A percentile compares a stretch with the other conserved stretches of the same genome.
phyloP scores from a whole-genome alignment of 2,888 invertebrate genomes.

The Anagyrus pseudococci region DNA sequence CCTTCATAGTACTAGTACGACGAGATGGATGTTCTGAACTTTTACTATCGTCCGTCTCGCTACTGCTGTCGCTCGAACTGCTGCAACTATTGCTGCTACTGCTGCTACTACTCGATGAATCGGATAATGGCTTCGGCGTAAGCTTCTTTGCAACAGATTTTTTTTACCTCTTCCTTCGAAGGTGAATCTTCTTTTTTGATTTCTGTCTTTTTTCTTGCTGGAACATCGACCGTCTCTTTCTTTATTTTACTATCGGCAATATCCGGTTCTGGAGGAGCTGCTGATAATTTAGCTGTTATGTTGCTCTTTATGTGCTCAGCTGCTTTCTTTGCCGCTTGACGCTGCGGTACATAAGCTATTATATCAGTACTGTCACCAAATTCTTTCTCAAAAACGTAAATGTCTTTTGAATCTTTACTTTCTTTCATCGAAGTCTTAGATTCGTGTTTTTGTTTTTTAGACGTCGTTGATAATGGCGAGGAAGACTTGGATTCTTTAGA shows the following conservation, averaged over 20 bases:
- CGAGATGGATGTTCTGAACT: slow-evolving; percentile 41
- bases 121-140: slow-evolving; percentile 61
- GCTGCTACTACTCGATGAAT: slow-evolving; percentile 66
- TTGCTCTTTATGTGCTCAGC: slow-evolving; percentile 89
- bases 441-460: slow-evolving; percentile 28
- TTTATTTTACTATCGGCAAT: slow-evolving; percentile 54
- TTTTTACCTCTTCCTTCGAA: slow-evolving; percentile 55
- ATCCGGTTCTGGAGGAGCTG: slow-evolving; percentile 50
- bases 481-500: slow-evolving; percentile 22
- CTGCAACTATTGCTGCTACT: slow-evolving; percentile 60
- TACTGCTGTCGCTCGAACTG: slow-evolving; percentile 60
- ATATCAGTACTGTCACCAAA: slow-evolving; percentile 68
- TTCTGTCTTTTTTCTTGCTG: slow-evolving; percentile 49
- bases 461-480: slow-evolving; percentile 4
- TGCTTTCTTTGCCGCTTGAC: slow-evolving; percentile 90
- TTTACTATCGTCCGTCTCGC: slow-evolving; percentile 56
- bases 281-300: slow-evolving; percentile 66
- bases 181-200: slow-evolving; percentile 49
- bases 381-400: slow-evolving; percentile 71
- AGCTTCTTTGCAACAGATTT: slow-evolving; percentile 43
- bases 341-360: slow-evolving; percentile 85
- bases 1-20: slow-evolving; percentile 38
- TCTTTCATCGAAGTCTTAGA: slow-evolving; percentile 51
- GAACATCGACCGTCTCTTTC: slow-evolving; percentile 50
- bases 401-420: slow-evolving; percentile 59